Base-by-base conservation (phyloP, 2,797 vertebrate genomes). In the Cynodonichthys magdalenae region DNA sequence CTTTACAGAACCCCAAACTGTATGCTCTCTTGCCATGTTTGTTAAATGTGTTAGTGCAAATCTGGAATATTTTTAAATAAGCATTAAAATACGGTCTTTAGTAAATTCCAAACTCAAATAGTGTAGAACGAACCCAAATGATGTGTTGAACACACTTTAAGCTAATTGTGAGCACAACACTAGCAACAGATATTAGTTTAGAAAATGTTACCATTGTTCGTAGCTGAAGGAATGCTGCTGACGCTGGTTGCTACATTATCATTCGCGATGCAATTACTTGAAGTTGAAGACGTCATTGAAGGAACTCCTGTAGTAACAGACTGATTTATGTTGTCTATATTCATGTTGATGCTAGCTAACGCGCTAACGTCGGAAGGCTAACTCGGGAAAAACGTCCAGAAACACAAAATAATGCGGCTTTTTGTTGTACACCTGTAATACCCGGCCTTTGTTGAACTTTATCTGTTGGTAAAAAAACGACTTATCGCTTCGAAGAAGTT, bases 251-350 rank as follows among this genome's bases (percentile, higher is more conserved):
- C 9, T 24, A 86, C 60, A 53, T 68, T 92, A 44, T 89, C 92
- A 59, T 90, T 93, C 15, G 79, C 69, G 65, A 92, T 85, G 44
- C 92, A 93, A 42, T 93, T 93, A 79, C 80, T 92, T 56, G 92
- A 79, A 44, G 85, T 75, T 49, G 91, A 88, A 46, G 89, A 89
- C 17, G 89, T 90, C 1, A 90, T 82, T 1, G 87, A 88, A 15
- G 87, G 74, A 18, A 79, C 89, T 63, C 85, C 91, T 0, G 87
- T 75, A 18, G 87, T 82, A 59, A 84, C 90, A n/a, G 88, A 74
- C 67, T 92, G 92, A 15, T 87, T 89, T 20, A 74, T 66, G 79
- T 80, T 87, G 56, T 94, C 93, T 51, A 92, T 85, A 65, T 93
- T 94, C 90, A 85, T 85, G 27, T 75, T 89, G 58, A 41, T 59